A percentile compares a stretch with the other conserved stretches of the same genome.
phyloP scores from a whole-genome alignment of 30 jellyfish, hydroid and myxozoan genomes.

The Cassiopea andromeda region DNA sequence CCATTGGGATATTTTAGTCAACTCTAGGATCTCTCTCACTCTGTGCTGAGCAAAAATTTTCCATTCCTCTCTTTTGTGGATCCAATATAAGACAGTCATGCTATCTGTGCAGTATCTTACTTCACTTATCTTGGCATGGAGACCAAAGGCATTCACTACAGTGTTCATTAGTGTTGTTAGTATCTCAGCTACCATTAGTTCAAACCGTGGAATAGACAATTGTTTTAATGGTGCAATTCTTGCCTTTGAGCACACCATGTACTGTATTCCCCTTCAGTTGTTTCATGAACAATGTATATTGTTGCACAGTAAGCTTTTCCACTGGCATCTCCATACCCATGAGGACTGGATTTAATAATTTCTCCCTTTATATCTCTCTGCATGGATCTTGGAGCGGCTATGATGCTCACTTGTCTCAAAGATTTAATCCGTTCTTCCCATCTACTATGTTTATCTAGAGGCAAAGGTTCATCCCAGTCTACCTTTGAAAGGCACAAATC shows the following conservation, averaged over 20 bases:
- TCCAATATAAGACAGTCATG: conserved; percentile 32
- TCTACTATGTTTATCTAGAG: conserved; percentile 14
- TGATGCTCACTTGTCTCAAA: background rate
- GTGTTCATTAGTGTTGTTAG: conserved; percentile 11
- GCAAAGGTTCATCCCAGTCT: conserved; percentile 45
- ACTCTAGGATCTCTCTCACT: conserved; percentile 22
- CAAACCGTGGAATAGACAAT: conserved; percentile 27
- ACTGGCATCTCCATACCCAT: conserved; percentile 49
- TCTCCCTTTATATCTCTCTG: conserved; percentile 17
- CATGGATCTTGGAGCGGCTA: conserved; percentile 26
- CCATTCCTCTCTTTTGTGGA: conserved; percentile 32
- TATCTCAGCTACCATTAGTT: conserved; percentile 28
- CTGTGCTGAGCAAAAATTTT: conserved; percentile 28
- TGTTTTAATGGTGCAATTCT: conserved; percentile 46
- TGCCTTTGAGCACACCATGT: conserved; percentile 29
- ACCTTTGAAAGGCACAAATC: conserved; percentile 1
- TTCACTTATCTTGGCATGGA: background rate
- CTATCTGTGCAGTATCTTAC: conserved; percentile 31
- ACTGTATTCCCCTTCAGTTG: conserved; percentile 18
- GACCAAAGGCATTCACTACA: background rate
- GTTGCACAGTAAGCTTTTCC: conserved; percentile 37
- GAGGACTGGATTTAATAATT: background rate
- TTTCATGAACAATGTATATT: conserved; percentile 9
- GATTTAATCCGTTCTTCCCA: conserved; percentile 42
- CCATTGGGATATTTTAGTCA: conserved; percentile 5